phyloP scores from a whole-genome alignment of 2,113 vertebrate genomes.

The Notothenia coriiceps region DNA sequence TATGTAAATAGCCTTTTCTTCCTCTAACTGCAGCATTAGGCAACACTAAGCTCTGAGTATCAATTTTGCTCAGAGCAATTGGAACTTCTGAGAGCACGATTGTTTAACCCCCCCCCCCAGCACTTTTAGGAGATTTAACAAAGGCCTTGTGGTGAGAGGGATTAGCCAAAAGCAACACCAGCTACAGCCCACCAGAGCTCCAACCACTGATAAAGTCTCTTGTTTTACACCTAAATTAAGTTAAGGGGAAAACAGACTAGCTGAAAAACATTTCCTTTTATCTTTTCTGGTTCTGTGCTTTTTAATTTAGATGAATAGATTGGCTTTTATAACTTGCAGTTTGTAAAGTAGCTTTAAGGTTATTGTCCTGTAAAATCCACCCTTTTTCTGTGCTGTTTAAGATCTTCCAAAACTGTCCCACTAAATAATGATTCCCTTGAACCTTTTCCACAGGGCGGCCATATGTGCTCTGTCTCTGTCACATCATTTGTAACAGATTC shows the following conservation, averaged over 20 bases:
- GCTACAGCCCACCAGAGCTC: slow-evolving; percentile 1
- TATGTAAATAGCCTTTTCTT: slow-evolving; percentile 7
- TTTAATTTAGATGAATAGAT: slow-evolving; percentile 28
- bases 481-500: slow-evolving; percentile 64
- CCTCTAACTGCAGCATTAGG: slow-evolving; percentile 7
- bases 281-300: slow-evolving; percentile 29
- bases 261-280: slow-evolving; percentile 1
- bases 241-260: not conserved
- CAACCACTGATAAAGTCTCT: not conserved
- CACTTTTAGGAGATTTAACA: slow-evolving; percentile 36
- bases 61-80: slow-evolving; percentile 47
- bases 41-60: slow-evolving; percentile 35
- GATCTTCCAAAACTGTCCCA: slow-evolving; percentile 62
- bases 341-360: not conserved
- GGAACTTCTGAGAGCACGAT: slow-evolving; percentile 37
- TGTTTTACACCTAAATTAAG: not conserved
- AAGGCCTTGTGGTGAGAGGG: slow-evolving; percentile 16
- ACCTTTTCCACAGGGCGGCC: slow-evolving; percentile 65
- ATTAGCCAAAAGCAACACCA: slow-evolving; percentile 44
- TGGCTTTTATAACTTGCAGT: slow-evolving; percentile 9
- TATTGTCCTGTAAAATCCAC: slow-evolving; percentile 7
- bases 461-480: slow-evolving; percentile 72
- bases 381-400: slow-evolving; percentile 32
- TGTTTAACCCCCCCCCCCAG: slow-evolving; percentile 33
- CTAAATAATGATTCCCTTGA: slow-evolving; percentile 71